Conservation (phyloP, 1,140 invertebrate species). For the Propsilocerus akamusi region DNA sequence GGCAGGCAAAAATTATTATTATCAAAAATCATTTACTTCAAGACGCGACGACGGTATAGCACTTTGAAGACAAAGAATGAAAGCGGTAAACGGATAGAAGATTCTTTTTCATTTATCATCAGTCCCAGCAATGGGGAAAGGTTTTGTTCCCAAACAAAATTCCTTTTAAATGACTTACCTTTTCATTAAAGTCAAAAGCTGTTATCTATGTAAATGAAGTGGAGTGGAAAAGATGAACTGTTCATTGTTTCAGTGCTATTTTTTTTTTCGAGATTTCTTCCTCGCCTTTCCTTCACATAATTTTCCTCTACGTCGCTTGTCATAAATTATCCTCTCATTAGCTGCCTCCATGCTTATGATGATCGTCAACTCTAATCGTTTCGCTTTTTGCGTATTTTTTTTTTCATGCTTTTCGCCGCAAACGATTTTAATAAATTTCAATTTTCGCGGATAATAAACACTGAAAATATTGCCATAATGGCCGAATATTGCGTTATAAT, state of each 20-base stretch:
- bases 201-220: background rate
- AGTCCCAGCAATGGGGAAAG: too few species aligned
- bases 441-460: too few species aligned
- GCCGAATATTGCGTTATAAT: background rate
- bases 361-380: background rate
- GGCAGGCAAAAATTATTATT: too few species aligned
- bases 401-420: background rate
- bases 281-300: too few species aligned
- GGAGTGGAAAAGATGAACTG: background rate
- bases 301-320: background rate
- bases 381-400: background rate
- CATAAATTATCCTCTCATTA: conserved; percentile 3
- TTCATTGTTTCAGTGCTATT: background rate
- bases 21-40: too few species aligned
- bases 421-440: background rate
- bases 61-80: too few species aligned
- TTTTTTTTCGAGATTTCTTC: too few species aligned
- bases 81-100: too few species aligned
- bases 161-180: conserved; percentile 1
- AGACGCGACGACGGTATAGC: too few species aligned
- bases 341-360: background rate
- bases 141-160: background rate
- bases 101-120: too few species aligned
- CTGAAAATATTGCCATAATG: too few species aligned
- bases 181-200: conserved; percentile 4